phyloP scores from a whole-genome alignment of 2,888 invertebrate species.

The Aleiodes testaceus region DNA sequence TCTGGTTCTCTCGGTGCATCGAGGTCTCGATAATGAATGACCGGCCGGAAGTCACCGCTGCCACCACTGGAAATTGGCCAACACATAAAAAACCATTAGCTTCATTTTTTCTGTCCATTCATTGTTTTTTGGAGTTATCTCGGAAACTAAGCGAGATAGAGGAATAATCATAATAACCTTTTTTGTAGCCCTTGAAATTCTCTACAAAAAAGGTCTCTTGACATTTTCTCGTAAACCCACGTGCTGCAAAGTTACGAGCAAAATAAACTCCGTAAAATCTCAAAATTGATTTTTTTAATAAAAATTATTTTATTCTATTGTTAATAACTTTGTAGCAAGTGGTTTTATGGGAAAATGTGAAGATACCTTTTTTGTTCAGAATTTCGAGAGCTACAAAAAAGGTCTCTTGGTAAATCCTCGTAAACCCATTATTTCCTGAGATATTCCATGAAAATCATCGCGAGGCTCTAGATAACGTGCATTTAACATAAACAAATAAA shows the following conservation, averaged over 20 bases:
- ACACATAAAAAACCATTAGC: conserved; percentile 40
- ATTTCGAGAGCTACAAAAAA: no score
- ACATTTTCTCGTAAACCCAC: no score
- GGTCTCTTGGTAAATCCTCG: no score
- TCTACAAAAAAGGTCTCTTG: no score
- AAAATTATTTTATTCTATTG: no score
- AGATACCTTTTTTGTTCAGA: no score
- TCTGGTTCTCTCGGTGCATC: conserved; percentile 94
- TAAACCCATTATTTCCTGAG: neutral
- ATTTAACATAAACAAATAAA: conserved; percentile 38
- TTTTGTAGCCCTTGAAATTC: no score
- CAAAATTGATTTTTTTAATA: no score
- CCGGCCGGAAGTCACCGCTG: conserved; percentile 87
- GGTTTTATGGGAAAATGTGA: neutral
- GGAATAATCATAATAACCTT: no score
- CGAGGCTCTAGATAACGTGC: neutral
- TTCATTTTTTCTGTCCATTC: conserved; percentile 13
- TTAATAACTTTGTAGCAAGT: conserved; percentile 1
- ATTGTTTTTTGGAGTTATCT: neutral
- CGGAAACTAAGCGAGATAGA: no score
- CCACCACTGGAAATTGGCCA: conserved; percentile 74
- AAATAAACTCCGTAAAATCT: no score
- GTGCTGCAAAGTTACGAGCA: no score
- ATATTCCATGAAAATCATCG: neutral
- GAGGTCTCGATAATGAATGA: conserved; percentile 94